These are phyloP conservation scores for Papilio protenor DNA, from an alignment of 2,888 invertebrate genomes.

Conservation along the genomic window DNA sequence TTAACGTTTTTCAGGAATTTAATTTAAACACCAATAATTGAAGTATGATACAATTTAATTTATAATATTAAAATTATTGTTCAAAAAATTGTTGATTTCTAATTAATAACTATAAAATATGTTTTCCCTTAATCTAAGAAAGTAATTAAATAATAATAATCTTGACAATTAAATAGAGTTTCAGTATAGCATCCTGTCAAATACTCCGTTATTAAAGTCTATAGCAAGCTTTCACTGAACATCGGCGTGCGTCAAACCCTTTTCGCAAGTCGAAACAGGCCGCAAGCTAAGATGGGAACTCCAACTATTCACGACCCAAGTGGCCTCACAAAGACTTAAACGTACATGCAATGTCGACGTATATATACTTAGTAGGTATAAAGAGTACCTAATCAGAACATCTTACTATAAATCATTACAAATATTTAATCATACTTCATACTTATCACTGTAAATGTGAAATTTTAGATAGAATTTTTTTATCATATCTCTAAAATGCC, in stretches of 20 bases:
- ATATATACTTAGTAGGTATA: background rate
- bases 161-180: background rate
- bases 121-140: too few species aligned
- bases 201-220: background rate
- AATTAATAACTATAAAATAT: too few species aligned
- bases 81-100: too few species aligned
- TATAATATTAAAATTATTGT: too few species aligned
- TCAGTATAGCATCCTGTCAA: background rate
- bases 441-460: too few species aligned
- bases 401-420: background rate
- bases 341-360: background rate
- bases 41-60: too few species aligned
- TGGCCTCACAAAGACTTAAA: slow-evolving; percentile 17
- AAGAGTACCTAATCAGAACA: background rate
- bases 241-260: slow-evolving; percentile 47
- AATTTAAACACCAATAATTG: too few species aligned
- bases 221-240: slow-evolving; percentile 16
- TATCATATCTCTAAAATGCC: too few species aligned
- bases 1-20: too few species aligned
- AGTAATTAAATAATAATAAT: background rate
- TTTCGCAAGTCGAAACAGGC: slow-evolving; percentile 26
- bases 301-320: slow-evolving; percentile 32
- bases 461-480: too few species aligned
- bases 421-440: too few species aligned
- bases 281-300: slow-evolving; percentile 20